Conservation (phyloP, 2,888 invertebrate species). For the Spisula subtruncata region DNA sequence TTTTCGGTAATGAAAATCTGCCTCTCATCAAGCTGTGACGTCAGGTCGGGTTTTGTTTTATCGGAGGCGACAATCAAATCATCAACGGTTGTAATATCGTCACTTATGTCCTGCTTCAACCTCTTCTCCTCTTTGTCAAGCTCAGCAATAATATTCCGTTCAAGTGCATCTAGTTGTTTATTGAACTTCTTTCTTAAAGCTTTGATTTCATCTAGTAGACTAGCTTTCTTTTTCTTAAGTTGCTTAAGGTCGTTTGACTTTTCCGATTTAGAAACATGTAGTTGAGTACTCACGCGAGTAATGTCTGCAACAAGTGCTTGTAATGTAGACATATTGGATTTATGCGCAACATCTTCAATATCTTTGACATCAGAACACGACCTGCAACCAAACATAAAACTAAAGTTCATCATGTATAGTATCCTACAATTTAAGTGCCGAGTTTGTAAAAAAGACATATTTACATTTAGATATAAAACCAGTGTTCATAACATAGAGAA, state of each 20-base stretch:
- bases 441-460: no score
- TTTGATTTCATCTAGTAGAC: background rate
- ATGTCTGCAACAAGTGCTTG: background rate
- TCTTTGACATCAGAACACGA: background rate
- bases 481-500: no score
- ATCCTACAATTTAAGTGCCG: no score
- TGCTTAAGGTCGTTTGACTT: background rate
- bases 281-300: background rate
- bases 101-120: background rate
- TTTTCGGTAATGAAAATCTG: background rate
- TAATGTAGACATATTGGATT: background rate
- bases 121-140: background rate
- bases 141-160: background rate
- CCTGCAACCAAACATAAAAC: background rate
- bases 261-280: background rate
- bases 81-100: background rate
- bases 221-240: background rate
- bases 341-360: background rate
- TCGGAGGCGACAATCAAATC: background rate
- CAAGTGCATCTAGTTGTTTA: background rate
- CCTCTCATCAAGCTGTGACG: background rate
- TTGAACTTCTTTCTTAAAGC: background rate
- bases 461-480: no score
- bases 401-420: no score
- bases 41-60: background rate